phyloP scores from a whole-genome alignment of 2,113 vertebrate species.

The Prolemur simus region DNA sequence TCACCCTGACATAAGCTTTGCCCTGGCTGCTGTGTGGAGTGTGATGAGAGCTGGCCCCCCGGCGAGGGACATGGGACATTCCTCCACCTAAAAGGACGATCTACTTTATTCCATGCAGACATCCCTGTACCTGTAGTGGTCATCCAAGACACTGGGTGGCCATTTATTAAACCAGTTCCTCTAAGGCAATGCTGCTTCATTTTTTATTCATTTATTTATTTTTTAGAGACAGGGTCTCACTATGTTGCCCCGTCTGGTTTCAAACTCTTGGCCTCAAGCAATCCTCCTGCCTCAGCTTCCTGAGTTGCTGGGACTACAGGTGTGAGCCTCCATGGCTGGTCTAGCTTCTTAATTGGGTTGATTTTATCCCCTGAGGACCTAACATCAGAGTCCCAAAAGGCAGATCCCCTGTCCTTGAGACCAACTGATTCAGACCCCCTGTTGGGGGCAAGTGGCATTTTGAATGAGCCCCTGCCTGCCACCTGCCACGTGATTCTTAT shows the following conservation, averaged over 20 bases:
- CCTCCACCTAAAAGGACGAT: neutral
- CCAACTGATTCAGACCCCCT: neutral
- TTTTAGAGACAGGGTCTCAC: neutral
- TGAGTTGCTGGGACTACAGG: neutral
- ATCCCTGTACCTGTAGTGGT: accelerated
- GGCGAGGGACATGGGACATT: neutral
- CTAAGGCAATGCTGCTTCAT: neutral
- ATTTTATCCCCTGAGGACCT: neutral
- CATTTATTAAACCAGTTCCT: neutral
- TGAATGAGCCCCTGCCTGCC: neutral
- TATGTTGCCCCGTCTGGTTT: neutral
- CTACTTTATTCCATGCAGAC: neutral
- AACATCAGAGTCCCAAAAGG: neutral
- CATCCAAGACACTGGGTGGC: neutral
- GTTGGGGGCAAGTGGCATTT: neutral
- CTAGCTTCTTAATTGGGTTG: neutral
- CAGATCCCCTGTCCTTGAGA: neutral
- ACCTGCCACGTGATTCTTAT: neutral
- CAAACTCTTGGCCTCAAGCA: neutral
- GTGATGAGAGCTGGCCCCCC: neutral
- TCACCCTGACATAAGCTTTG: neutral
- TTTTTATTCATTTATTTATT: neutral
- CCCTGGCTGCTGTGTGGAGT: neutral
- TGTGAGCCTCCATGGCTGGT: neutral
- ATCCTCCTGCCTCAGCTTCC: neutral